Evolutionary conservation across 2,888 invertebrate genomes (phyloP).

Genomic region (Acleris holmiana): DNA sequence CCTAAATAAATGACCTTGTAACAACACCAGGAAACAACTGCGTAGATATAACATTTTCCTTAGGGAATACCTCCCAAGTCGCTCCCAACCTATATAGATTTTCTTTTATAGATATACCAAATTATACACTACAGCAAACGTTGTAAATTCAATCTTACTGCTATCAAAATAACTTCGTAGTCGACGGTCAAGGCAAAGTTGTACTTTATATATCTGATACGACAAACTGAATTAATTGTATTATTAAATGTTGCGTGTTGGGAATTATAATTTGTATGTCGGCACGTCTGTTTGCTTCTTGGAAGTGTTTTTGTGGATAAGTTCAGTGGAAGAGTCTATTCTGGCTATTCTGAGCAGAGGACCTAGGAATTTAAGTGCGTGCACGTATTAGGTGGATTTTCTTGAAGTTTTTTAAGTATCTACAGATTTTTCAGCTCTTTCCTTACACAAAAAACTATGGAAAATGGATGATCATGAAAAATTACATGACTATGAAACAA

Average conservation of each 20-base stretch:
- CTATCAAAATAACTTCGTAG: conserved; percentile 34
- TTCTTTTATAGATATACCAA: conserved; percentile 52
- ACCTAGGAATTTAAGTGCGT: neutral
- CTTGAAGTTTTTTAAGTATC: too few relatives aligned
- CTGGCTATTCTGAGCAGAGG: conserved; percentile 7
- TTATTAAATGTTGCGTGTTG: conserved; percentile 69
- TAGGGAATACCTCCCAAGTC: conserved; percentile 64
- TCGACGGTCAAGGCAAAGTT: conserved; percentile 43
- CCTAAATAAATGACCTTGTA: conserved; percentile 23
- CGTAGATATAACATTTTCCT: conserved; percentile 58
- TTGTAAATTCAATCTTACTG: conserved; percentile 42
- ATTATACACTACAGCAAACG: conserved; percentile 23
- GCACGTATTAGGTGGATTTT: too few relatives aligned
- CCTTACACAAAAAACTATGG: too few relatives aligned
- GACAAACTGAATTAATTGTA: conserved; percentile 79
- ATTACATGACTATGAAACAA: too few relatives aligned
- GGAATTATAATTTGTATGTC: conserved; percentile 63
- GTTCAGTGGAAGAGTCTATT: conserved; percentile 21
- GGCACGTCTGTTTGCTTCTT: conserved; percentile 62
- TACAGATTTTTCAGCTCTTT: too few relatives aligned
- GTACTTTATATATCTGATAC: conserved; percentile 58
- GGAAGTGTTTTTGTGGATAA: conserved; percentile 59
- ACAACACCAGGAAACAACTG: conserved; percentile 41
- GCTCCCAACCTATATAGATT: conserved; percentile 57
- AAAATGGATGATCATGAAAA: too few relatives aligned